Evolutionary conservation across 2,113 vertebrate genomes (phyloP).

Genomic region (Ivindomyrus marchei): DNA sequence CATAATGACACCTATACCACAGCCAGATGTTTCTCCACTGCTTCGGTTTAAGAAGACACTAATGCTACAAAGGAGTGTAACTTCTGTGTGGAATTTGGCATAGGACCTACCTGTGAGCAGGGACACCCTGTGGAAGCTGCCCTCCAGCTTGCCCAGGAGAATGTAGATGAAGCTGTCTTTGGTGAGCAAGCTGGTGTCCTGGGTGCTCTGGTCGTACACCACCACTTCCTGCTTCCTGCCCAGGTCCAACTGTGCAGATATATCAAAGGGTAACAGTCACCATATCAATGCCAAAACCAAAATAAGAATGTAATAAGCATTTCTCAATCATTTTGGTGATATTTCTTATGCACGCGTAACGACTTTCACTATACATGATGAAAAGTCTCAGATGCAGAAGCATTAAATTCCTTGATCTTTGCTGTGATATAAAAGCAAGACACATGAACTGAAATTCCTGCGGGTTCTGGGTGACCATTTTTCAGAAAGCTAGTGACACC

Average conservation of each 20-base stretch:
- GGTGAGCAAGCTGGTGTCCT: conserved; percentile 77
- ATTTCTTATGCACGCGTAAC: background rate
- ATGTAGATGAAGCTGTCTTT: conserved; percentile 87
- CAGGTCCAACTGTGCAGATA: conserved; percentile 70
- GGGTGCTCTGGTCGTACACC: conserved; percentile 87
- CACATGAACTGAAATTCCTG: background rate
- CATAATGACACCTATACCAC: background rate
- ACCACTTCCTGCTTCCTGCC: conserved; percentile 88
- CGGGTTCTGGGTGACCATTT: background rate
- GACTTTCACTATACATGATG: background rate
- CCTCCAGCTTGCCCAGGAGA: conserved; percentile 86
- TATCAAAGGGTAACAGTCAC: background rate
- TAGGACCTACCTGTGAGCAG: conserved; percentile 79
- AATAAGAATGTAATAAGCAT: background rate
- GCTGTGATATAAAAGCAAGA: background rate
- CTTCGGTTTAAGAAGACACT: background rate
- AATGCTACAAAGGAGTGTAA: background rate
- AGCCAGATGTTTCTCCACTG: background rate
- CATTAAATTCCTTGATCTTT: background rate
- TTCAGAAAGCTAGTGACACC: background rate
- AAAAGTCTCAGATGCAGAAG: background rate
- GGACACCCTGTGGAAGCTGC: conserved; percentile 83
- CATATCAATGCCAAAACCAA: background rate
- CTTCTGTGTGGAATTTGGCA: background rate
- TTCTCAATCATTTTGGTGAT: background rate